Evolutionary conservation across 2,113 vertebrate genomes (phyloP).

Genomic region (Misgurnus mizolepis): DNA sequence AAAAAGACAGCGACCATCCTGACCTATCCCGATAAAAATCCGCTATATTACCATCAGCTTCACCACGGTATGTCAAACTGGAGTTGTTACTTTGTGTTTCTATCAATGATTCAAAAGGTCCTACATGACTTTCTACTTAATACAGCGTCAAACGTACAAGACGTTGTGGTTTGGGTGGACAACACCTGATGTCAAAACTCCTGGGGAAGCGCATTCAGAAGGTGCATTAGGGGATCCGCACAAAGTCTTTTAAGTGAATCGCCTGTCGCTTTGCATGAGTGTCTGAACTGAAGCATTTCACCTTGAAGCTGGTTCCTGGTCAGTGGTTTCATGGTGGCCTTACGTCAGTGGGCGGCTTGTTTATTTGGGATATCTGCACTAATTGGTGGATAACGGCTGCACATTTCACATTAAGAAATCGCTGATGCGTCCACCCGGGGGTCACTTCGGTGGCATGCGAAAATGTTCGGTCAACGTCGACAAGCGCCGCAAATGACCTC

Average conservation of each 20-base stretch:
- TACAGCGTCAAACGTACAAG: conserved; percentile 15
- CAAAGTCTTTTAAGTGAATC: conserved; percentile 39
- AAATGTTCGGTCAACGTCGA: conserved; percentile 39
- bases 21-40: neutral
- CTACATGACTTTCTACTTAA: conserved; percentile 46
- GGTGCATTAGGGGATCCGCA: conserved; percentile 36
- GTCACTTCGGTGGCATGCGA: conserved; percentile 28
- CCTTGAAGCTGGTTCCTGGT: neutral
- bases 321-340: neutral
- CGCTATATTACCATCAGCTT: neutral
- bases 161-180: conserved; percentile 16
- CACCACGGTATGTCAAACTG: neutral
- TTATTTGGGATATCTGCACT: conserved; percentile 28
- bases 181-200: conserved; percentile 24
- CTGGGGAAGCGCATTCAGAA: conserved; percentile 10
- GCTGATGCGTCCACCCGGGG: conserved; percentile 37
- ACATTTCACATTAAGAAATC: conserved; percentile 26
- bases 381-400: conserved; percentile 34
- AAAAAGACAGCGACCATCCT: neutral
- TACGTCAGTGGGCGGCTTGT: neutral
- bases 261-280: conserved; percentile 46
- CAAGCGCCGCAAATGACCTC: conserved; percentile 34
- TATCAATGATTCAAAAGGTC: conserved; percentile 41
- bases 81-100: conserved; percentile 16
- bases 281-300: neutral